phyloP scores from a whole-genome alignment of 1,140 invertebrate species.

The Trichonephila clavipes region DNA sequence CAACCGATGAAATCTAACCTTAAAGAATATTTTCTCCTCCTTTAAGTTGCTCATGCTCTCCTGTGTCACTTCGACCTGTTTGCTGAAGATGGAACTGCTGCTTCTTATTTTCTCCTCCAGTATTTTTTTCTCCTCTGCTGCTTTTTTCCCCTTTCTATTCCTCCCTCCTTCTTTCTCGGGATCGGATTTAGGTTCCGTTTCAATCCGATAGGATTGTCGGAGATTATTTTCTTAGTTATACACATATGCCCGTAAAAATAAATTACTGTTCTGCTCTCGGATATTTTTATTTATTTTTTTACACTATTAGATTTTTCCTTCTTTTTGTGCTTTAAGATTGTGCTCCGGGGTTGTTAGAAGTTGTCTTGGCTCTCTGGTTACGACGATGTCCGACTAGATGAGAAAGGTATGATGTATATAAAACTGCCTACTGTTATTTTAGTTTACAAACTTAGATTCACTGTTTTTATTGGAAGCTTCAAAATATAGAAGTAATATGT shows the following conservation, averaged over 20 bases:
- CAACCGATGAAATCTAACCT: conserved; percentile 64
- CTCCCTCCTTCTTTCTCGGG: conserved; percentile 11
- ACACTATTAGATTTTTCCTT: not conserved
- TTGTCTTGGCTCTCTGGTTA: not conserved
- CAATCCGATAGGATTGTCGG: conserved; percentile 52
- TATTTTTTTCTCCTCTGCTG: not conserved
- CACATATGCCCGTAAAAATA: conserved; percentile 54
- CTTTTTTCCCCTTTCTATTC: not conserved
- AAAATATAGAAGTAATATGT: not conserved
- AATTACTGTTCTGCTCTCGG: conserved; percentile 34
- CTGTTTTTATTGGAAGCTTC: not conserved
- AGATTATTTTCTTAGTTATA: conserved; percentile 66
- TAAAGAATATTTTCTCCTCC: conserved; percentile 74
- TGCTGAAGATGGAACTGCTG: conserved; percentile 41
- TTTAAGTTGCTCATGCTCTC: conserved; percentile 52
- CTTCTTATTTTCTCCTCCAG: conserved; percentile 17
- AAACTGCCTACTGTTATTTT: not conserved
- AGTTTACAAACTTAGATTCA: not conserved
- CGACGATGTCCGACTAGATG: not conserved
- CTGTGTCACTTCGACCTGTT: conserved; percentile 59
- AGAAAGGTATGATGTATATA: not conserved
- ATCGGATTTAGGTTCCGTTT: conserved; percentile 50
- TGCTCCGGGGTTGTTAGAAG: conserved; percentile 20
- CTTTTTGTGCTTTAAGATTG: not conserved
- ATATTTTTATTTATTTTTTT: not conserved